Conservation (phyloP, 1,140 invertebrate genomes). For the Drosophila quadrilineata region DNA sequence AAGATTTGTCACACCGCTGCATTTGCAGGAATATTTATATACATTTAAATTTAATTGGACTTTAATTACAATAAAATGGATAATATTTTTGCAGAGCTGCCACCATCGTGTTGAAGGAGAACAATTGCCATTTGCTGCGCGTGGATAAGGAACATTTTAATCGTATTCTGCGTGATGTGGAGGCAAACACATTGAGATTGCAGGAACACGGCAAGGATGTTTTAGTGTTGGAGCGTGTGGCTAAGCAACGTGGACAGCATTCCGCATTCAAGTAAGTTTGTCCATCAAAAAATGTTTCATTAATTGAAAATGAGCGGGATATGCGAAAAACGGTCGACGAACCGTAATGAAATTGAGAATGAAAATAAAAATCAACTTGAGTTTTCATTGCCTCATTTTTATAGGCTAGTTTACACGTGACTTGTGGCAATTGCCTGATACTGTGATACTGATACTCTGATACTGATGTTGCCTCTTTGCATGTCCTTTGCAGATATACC, state of each 20-base stretch:
- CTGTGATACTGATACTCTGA: no score
- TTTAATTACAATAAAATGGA: no score
- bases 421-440: constrained; percentile 15
- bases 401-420: no score
- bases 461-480: neutral
- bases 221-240: constrained; percentile 90
- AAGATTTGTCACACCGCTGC: no score
- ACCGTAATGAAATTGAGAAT: constrained; percentile 25
- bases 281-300: constrained; percentile 6
- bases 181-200: constrained; percentile 92
- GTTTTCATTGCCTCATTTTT: constrained; percentile 29
- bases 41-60: no score
- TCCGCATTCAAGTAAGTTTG: constrained; percentile 81
- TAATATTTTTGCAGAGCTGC: constrained; percentile 87
- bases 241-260: constrained; percentile 81
- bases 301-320: no score
- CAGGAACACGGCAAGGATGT: constrained; percentile 95
- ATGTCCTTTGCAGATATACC: constrained; percentile 86
- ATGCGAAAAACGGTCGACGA: no score
- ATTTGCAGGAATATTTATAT: no score
- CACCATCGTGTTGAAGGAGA: constrained; percentile 91
- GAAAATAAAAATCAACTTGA: constrained; percentile 14
- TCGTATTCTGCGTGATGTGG: constrained; percentile 91
- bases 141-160: constrained; percentile 96
- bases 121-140: constrained; percentile 92